Evolutionary conservation across 2,797 vertebrate genomes (phyloP).

Genomic region (Tachyglossus aculeatus): DNA sequence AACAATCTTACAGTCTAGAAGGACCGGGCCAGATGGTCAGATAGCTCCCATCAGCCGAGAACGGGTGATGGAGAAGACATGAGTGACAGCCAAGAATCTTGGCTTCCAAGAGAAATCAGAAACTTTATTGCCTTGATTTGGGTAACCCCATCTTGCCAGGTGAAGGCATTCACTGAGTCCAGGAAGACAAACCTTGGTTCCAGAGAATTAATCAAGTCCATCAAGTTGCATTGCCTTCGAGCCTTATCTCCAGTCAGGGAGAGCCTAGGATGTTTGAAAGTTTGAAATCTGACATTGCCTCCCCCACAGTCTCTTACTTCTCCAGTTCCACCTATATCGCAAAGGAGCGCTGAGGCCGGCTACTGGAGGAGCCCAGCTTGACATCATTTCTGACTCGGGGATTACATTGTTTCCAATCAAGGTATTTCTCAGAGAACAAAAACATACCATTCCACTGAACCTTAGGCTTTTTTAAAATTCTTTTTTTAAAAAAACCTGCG

Average conservation of each 20-base stretch:
- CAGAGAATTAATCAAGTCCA: constrained; percentile 90
- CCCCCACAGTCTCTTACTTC: constrained; percentile 82
- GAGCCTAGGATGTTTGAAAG: constrained; percentile 81
- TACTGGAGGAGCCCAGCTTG: constrained; percentile 78
- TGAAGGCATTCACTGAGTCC: constrained; percentile 90
- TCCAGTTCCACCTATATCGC: constrained; percentile 84
- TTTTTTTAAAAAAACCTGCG: constrained; percentile 68
- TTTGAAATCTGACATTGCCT: constrained; percentile 87
- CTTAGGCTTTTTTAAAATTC: constrained; percentile 55
- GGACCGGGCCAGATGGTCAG: too few species aligned
- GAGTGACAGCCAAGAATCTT: constrained; percentile 67
- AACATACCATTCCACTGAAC: constrained; percentile 67
- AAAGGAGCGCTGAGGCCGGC: constrained; percentile 71
- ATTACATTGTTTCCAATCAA: constrained; percentile 73
- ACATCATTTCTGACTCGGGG: constrained; percentile 78
- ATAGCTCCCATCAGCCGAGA: too few species aligned
- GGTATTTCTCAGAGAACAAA: constrained; percentile 71
- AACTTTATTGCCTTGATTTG: constrained; percentile 87
- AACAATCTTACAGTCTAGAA: too few species aligned
- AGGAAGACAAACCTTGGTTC: constrained; percentile 89
- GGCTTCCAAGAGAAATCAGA: constrained; percentile 84
- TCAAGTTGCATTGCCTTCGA: constrained; percentile 75
- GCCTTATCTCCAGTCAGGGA: constrained; percentile 80
- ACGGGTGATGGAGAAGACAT: too few species aligned
- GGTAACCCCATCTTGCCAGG: constrained; percentile 89